phyloP scores from a whole-genome alignment of 2,113 vertebrate genomes.

The Epinephelus fuscoguttatus region DNA sequence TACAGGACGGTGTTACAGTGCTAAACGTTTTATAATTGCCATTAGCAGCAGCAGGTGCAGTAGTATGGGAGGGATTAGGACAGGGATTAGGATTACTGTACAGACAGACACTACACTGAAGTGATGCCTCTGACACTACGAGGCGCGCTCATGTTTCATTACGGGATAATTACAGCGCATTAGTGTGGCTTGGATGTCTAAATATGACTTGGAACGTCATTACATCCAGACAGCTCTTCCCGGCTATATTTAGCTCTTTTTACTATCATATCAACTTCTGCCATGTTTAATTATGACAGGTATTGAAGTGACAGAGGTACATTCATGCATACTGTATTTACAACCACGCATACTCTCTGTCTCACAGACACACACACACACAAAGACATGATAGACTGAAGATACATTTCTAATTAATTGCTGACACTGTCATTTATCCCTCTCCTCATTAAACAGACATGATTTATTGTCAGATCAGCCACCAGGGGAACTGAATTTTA shows the following conservation, averaged over 20 bases:
- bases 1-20: not conserved
- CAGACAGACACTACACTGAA: constrained; percentile 35
- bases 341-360: not conserved
- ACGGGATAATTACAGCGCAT: constrained; percentile 71
- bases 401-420: constrained; percentile 81
- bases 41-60: constrained; percentile 38
- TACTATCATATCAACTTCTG: constrained; percentile 57
- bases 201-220: constrained; percentile 62
- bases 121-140: constrained; percentile 33
- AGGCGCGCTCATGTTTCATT: constrained; percentile 72
- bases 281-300: constrained; percentile 73
- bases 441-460: constrained; percentile 77
- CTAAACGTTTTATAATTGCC: not conserved
- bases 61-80: constrained; percentile 39
- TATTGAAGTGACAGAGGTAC: constrained; percentile 54
- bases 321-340: constrained; percentile 18
- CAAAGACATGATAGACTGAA: constrained; percentile 55
- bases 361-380: not conserved
- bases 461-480: constrained; percentile 82
- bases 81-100: constrained; percentile 57
- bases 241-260: constrained; percentile 49
- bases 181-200: constrained; percentile 61
- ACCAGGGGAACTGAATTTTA: constrained; percentile 58
- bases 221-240: constrained; percentile 31
- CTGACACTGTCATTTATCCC: constrained; percentile 80